Base-by-base conservation (phyloP, 2,888 invertebrate genomes). In the Tethea ocularis region DNA sequence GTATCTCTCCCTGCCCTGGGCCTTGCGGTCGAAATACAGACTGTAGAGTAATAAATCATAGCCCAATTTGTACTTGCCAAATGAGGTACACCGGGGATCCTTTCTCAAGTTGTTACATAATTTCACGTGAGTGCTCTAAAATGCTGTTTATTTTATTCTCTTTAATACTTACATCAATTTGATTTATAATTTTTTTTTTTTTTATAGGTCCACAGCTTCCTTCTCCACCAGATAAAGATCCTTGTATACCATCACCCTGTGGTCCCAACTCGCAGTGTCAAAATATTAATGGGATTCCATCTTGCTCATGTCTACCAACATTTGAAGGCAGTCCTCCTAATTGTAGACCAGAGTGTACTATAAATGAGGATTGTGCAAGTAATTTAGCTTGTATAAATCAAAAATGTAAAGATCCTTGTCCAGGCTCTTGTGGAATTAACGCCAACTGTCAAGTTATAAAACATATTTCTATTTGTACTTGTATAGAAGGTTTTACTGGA, bases 11-110 rank as follows among this genome's bases (percentile, higher is more conserved):
- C 53, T 97, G 96, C 69, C 94, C 95, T 55, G 96, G 95, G 53
- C 94, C 95, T 11, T 97, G 96, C 78, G 96, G 96, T 38, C 88
- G 94, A 64, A 95, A 95, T 77, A 93, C 96, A 24, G 93, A 95
- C 53, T 97, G 97, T 78, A 94, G 94, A 84, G 96, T 96, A 0
- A 94, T 95, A 56, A 96, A 96, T 80, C 96, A 96, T 76, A 95
- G 95, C 74, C 96, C 96, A 2, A 95, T 96, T 72, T 96, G 96
- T 74, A 94, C 94, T 62, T 96, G 96, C 79, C 90, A 91, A 67
- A 84, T 85, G 57, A 94, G 94, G 68, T 88, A 88, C 68, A 94
- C 94, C 22, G 95, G 95, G 59, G 95, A 95, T 89, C 95, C 96
- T 33, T 96, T 96, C 71, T 93, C 94, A 0, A 94, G 94, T 71